Evolutionary conservation across 2,113 vertebrate genomes (phyloP).

Genomic region (Mionectes macconnelli): DNA sequence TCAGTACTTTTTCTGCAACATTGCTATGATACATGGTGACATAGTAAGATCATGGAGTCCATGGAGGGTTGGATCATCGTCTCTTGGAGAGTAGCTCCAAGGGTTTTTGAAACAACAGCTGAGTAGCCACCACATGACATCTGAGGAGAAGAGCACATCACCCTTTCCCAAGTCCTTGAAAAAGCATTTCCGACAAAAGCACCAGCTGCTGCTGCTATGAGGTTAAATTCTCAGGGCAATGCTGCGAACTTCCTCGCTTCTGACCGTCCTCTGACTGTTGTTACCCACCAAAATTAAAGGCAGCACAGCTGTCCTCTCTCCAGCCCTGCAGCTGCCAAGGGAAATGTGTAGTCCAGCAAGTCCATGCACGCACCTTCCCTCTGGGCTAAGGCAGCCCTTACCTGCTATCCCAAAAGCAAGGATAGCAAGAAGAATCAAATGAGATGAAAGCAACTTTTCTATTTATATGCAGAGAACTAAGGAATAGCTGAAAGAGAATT

Average conservation of each 20-base stretch:
- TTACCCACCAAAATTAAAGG: not conserved
- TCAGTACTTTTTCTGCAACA: not conserved
- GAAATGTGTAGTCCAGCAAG: rapidly evolving
- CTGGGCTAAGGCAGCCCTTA: not conserved
- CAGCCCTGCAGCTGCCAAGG: not conserved
- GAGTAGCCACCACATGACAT: not conserved
- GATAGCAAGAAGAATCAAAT: not conserved
- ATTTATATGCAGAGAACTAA: not conserved
- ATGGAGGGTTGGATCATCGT: not conserved
- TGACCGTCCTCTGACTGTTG: not conserved
- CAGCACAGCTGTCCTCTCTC: not conserved
- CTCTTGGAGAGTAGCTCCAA: not conserved
- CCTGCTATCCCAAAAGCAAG: not conserved
- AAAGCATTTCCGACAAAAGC: not conserved
- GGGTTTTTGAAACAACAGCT: not conserved
- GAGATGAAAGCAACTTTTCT: not conserved
- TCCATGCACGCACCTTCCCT: rapidly evolving
- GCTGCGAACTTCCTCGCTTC: not conserved
- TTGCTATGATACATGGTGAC: rapidly evolving
- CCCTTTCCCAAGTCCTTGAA: not conserved
- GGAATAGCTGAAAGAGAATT: not conserved
- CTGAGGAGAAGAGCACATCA: not conserved
- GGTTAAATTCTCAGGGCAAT: not conserved
- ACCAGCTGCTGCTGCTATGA: not conserved
- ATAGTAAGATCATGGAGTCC: rapidly evolving